A percentile compares a stretch with the other conserved stretches of the same genome.
Conservation (phyloP, 2,888 invertebrate species). For the Eudasyphora cyanicolor region DNA sequence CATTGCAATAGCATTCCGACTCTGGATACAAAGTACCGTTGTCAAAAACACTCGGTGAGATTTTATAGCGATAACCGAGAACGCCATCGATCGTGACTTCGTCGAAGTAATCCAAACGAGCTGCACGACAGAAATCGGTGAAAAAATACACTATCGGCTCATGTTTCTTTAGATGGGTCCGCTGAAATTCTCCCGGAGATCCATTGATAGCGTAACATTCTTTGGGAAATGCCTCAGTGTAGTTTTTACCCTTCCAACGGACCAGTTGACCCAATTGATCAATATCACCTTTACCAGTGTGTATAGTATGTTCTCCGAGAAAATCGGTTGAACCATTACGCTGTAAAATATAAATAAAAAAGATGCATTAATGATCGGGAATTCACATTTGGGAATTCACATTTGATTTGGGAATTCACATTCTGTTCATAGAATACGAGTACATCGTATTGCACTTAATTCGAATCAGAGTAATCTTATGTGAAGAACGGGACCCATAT, state of each 20-base stretch:
- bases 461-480: too few relatives aligned
- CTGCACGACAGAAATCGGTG: constrained; percentile 87
- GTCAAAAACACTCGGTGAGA: constrained; percentile 84
- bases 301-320: constrained; percentile 88
- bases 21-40: constrained; percentile 83
- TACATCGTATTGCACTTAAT: too few relatives aligned
- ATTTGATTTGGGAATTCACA: too few relatives aligned
- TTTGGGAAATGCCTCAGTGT: constrained; percentile 80
- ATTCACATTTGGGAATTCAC: too few relatives aligned
- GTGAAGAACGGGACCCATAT: too few relatives aligned
- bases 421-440: too few relatives aligned
- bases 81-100: constrained; percentile 83
- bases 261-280: constrained; percentile 85
- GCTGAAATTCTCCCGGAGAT: constrained; percentile 90
- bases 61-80: constrained; percentile 84
- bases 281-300: constrained; percentile 85
- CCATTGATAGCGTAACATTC: constrained; percentile 84
- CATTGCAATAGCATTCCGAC: constrained; percentile 87
- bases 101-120: constrained; percentile 83
- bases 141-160: constrained; percentile 84
- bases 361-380: neutral
- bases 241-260: constrained; percentile 86
- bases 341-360: constrained; percentile 80
- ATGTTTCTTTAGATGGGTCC: constrained; percentile 83
- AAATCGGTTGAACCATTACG: constrained; percentile 87